phyloP scores from a whole-genome alignment of 2,888 invertebrate genomes.

The Drosophila limbata region DNA sequence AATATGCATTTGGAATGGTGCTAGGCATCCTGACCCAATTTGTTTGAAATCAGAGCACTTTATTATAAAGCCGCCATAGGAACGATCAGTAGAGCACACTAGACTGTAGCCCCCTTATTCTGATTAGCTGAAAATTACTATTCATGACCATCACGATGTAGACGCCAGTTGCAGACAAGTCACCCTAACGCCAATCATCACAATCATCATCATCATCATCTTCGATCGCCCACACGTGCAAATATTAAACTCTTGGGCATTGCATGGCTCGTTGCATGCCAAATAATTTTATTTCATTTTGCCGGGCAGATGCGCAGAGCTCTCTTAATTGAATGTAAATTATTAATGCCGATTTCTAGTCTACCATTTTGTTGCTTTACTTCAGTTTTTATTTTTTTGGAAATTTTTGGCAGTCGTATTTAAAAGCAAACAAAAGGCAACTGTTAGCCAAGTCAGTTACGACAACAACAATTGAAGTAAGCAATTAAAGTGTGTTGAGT shows the following conservation, averaged over 20 bases:
- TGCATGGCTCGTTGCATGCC: constrained; percentile 55
- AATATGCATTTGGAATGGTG: too few species aligned
- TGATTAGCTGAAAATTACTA: neutral
- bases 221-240: constrained; percentile 24
- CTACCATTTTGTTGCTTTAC: constrained; percentile 33
- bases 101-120: too few species aligned
- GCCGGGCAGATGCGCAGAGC: constrained; percentile 53
- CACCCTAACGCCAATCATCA: neutral
- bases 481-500: constrained; percentile 70
- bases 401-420: constrained; percentile 48
- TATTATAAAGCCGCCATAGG: too few species aligned
- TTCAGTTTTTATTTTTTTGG: constrained; percentile 21
- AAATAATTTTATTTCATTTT: constrained; percentile 15
- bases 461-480: constrained; percentile 66
- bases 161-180: constrained; percentile 5
- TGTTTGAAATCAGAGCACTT: too few species aligned
- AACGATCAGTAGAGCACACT: too few species aligned
- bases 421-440: constrained; percentile 49
- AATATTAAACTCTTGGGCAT: constrained; percentile 32
- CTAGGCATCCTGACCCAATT: too few species aligned
- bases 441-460: constrained; percentile 61
- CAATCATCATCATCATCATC: neutral
- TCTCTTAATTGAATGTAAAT: constrained; percentile 63
- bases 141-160: constrained; percentile 6
- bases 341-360: constrained; percentile 56